Percentiles rank a stretch among this genome's conserved stretches.
Conservation (phyloP, 1,140 invertebrate genomes). For the Megathymus violae region DNA sequence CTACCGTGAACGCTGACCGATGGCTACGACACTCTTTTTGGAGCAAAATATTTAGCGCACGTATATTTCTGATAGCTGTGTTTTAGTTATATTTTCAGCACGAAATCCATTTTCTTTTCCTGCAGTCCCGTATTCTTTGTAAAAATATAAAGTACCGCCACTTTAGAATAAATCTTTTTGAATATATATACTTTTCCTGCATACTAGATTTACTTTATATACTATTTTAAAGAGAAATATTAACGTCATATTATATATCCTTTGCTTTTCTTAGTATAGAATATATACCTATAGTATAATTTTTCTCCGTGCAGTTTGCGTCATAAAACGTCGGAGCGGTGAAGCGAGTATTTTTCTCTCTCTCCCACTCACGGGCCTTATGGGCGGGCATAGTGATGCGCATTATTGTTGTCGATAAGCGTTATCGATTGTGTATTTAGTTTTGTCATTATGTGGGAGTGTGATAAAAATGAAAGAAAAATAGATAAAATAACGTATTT, state of each 20-base stretch:
- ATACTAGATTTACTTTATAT: constrained; percentile 20
- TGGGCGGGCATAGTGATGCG: too few species aligned
- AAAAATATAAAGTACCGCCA: constrained; percentile 29
- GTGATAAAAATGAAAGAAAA: too few species aligned
- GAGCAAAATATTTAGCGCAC: constrained; percentile 5
- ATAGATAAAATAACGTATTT: too few species aligned
- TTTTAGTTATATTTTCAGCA: constrained; percentile 19
- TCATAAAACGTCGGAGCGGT: too few species aligned
- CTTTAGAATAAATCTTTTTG: constrained; percentile 34
- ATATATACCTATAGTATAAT: too few species aligned
- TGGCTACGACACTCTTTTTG: background rate
- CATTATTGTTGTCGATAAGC: too few species aligned
- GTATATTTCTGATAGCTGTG: constrained; percentile 6
- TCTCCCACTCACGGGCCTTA: too few species aligned
- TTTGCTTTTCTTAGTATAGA: constrained; percentile 15
- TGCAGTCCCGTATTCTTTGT: constrained; percentile 22
- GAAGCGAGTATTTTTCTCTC: too few species aligned
- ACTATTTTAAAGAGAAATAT: constrained; percentile 24
- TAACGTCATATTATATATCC: constrained; percentile 7
- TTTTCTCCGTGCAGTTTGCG: too few species aligned
- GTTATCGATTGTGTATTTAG: too few species aligned
- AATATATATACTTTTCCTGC: constrained; percentile 29
- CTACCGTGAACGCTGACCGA: constrained; percentile 12
- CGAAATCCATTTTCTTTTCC: constrained; percentile 30
- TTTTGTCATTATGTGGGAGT: too few species aligned